These are phyloP conservation scores for Allygus modestus DNA, from an alignment of 2,888 invertebrate genomes.

Conservation along the genomic window DNA sequence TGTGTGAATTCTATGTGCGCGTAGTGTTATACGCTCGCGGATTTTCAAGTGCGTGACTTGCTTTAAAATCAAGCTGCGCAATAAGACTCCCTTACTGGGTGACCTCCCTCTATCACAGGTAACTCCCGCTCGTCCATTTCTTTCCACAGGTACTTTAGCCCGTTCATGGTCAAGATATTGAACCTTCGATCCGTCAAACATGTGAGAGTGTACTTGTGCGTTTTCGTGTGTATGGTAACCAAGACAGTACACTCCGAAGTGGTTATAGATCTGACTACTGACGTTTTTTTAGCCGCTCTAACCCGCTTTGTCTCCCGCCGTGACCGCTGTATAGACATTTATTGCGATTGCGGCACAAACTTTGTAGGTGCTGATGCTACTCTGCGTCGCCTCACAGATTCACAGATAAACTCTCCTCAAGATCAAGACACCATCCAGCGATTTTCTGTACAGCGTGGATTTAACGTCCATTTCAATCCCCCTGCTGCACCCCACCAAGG, in stretches of 20 bases:
- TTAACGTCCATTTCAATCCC: slow-evolving; percentile 63
- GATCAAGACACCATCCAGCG: slow-evolving; percentile 68
- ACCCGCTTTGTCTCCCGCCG: slow-evolving; percentile 66
- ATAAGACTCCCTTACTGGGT: slow-evolving; percentile 57
- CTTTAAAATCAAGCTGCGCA: slow-evolving; percentile 24
- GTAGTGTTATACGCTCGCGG: slow-evolving; percentile 36
- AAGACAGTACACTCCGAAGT: slow-evolving; percentile 68
- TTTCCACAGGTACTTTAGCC: slow-evolving; percentile 60
- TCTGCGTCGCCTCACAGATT: slow-evolving; percentile 46
- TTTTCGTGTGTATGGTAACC: slow-evolving; percentile 70
- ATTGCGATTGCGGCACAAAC: slow-evolving; percentile 68
- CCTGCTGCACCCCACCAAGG: slow-evolving; percentile 56
- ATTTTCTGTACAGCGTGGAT: slow-evolving; percentile 67
- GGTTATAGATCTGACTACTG: slow-evolving; percentile 65
- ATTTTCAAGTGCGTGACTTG: slow-evolving; percentile 56
- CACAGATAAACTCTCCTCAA: slow-evolving; percentile 38
- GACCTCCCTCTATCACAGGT: slow-evolving; percentile 61
- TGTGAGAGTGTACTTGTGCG: slow-evolving; percentile 65
- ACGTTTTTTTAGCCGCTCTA: slow-evolving; percentile 23
- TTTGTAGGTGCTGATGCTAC: slow-evolving; percentile 66
- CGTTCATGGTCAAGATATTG: slow-evolving; percentile 55
- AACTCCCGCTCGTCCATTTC: slow-evolving; percentile 42
- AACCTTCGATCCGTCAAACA: slow-evolving; percentile 44
- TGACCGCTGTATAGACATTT: slow-evolving; percentile 63
- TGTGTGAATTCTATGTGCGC: not conserved